Evolutionary conservation across 2,888 invertebrate genomes (phyloP), one percentile per base, ranked within the genome.

Genomic region (Sarcophaga rosellei): DNA sequence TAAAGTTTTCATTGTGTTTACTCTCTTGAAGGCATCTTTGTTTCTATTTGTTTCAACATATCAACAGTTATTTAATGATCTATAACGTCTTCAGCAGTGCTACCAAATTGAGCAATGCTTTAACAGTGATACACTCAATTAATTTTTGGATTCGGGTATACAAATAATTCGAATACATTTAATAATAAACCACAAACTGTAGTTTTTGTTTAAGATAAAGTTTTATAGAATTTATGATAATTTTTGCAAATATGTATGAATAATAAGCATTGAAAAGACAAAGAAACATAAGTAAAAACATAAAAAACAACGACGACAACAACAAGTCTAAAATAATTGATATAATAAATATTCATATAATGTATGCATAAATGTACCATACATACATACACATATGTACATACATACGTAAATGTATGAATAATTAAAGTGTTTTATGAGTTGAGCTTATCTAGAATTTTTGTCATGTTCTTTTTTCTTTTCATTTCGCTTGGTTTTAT

Each of bases 401-500:
- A 65, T 35, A 57, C 57, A 70, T 25, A 70, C 17, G 17, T 47
- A 17, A 53, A 12, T n/a, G 25, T 74, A 85, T 85, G 79, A 79
- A 85, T 82, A 85, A 85, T 76, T 82, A 57, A 82, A 85, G 81
- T 79, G 61, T 78, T 85, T 81, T 76, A 82, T 82, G 66, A 79
- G 79, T 66, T 69, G 65, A 77, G 47, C 85, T 81, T 78, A 85
- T 81, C 78, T 73, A 81, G 70, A 57, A 15, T 76, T 76, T 17
- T 82, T 82, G 76, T 76, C 65, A 81, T 63, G 76, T 65, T 81
- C 57, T 76, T 57, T 69, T 74, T 47, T 35, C 3, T 72, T 63
- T 12, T 35, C 35, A 35, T 35, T 35, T 35, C 2, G 35, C 35
- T 35, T 35, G 35, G 35, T 35, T 59, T 72, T 65, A 44, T 65